A percentile compares a stretch with the other conserved stretches of the same genome.
Conservation (phyloP, 2,888 invertebrate species). For the Nudaria mundana region DNA sequence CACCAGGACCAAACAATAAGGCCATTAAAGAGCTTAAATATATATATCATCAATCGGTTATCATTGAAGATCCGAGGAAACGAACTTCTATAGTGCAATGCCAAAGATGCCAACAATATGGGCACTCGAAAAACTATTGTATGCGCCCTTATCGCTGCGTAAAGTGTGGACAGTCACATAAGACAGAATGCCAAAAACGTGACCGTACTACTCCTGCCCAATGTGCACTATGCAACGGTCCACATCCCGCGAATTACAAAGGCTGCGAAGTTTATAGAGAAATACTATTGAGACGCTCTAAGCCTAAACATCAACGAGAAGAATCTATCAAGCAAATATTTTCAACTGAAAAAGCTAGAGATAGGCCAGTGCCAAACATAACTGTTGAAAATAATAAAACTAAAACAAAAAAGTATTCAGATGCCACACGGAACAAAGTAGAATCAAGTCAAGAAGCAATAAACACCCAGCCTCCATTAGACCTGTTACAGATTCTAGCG, state of each 20-base stretch:
- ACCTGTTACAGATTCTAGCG: too few species aligned
- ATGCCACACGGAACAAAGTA: too few species aligned
- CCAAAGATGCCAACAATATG: slow-evolving; percentile 23
- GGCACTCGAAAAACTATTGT: slow-evolving; percentile 24
- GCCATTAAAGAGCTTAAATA: background rate
- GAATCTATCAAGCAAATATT: too few species aligned
- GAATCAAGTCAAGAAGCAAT: too few species aligned
- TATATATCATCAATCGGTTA: background rate
- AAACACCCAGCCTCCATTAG: too few species aligned
- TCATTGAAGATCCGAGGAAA: slow-evolving; percentile 4
- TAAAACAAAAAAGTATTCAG: too few species aligned
- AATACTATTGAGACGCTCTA: background rate
- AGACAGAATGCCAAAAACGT: background rate
- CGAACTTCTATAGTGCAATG: slow-evolving; percentile 17
- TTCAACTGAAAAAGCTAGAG: too few species aligned
- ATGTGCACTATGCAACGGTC: background rate
- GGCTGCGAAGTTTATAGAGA: background rate
- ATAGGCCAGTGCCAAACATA: too few species aligned
- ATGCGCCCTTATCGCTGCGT: slow-evolving; percentile 21
- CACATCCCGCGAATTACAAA: background rate
- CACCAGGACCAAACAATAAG: background rate
- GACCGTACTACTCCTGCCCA: background rate
- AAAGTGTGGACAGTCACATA: background rate
- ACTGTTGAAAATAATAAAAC: too few species aligned
- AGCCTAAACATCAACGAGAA: too few species aligned